A percentile compares a stretch with the other conserved stretches of the same genome.
These are phyloP conservation scores for Spodoptera exigua DNA, from an alignment of 2,888 invertebrate species.

Conservation along the genomic window DNA sequence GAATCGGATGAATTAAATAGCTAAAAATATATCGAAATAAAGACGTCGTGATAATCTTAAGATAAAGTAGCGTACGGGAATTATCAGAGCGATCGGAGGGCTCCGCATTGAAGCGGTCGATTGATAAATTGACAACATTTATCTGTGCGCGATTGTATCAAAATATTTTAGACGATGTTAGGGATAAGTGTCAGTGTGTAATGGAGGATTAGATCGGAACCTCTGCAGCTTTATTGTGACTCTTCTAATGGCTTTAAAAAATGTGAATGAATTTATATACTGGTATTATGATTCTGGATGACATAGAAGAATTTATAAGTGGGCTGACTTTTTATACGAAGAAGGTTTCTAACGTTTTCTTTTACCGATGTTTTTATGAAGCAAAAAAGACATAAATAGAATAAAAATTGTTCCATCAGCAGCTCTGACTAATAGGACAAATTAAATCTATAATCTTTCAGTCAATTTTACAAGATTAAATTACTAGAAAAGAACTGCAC, in stretches of 20 bases:
- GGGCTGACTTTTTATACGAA: conserved; percentile 5
- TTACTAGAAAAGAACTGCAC: conserved; percentile 1
- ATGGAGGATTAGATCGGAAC: conserved; percentile 74
- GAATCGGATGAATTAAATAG: conserved; percentile 69
- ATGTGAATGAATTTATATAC: conserved; percentile 37
- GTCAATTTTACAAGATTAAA: background rate
- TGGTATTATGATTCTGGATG: background rate
- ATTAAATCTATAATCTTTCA: too few relatives aligned
- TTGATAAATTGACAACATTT: conserved; percentile 87
- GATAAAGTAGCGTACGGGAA: conserved; percentile 80
- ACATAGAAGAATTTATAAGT: conserved; percentile 6
- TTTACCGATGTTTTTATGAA: background rate
- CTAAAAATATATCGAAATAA: conserved; percentile 77
- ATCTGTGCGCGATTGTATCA: conserved; percentile 86
- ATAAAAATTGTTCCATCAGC: too few relatives aligned
- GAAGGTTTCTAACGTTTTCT: background rate
- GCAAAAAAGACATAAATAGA: too few relatives aligned
- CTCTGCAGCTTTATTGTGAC: conserved; percentile 52
- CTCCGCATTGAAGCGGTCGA: conserved; percentile 65
- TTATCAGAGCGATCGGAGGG: conserved; percentile 77
- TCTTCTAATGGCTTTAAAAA: conserved; percentile 34
- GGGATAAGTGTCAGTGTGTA: conserved; percentile 84
- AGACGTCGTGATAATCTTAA: conserved; percentile 84
- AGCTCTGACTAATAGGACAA: too few relatives aligned
- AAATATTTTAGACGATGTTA: conserved; percentile 84